phyloP scores from a whole-genome alignment of 1,140 invertebrate genomes.

The Aphelenchoides avenae region DNA sequence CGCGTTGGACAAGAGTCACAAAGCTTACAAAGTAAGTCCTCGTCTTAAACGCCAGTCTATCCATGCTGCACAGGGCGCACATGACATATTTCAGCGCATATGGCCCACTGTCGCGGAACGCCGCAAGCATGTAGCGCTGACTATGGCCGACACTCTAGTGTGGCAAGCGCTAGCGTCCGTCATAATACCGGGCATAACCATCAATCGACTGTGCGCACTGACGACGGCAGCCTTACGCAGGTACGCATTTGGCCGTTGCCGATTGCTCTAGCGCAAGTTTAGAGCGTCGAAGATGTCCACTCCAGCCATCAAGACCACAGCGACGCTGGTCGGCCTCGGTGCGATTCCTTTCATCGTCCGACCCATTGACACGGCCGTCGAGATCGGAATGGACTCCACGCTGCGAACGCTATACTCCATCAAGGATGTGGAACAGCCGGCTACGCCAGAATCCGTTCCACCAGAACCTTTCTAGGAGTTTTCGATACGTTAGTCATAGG shows the following conservation, averaged over 20 bases:
- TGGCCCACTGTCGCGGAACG: conserved; percentile 5
- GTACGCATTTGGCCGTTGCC: conserved; percentile 23
- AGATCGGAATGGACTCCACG: conserved; percentile 73
- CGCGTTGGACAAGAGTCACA: conserved; percentile 73
- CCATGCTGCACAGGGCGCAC: neutral
- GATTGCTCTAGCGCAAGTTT: conserved; percentile 9
- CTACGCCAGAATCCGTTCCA: too few relatives aligned
- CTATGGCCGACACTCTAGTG: conserved; percentile 54
- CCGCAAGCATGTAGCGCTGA: conserved; percentile 24
- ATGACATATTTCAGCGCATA: conserved; percentile 8
- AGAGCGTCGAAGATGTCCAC: conserved; percentile 60
- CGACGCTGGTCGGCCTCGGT: conserved; percentile 73
- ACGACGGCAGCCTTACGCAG: conserved; percentile 64
- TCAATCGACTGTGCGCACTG: conserved; percentile 76
- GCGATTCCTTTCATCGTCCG: conserved; percentile 86
- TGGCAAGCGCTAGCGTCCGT: conserved; percentile 92
- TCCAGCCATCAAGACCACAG: conserved; percentile 66
- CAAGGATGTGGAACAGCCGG: conserved; percentile 1
- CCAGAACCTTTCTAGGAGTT: too few relatives aligned
- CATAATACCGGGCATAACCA: conserved; percentile 81
- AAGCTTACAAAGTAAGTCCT: conserved; percentile 67
- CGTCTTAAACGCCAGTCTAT: conserved; percentile 7
- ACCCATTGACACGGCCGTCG: conserved; percentile 79
- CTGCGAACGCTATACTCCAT: conserved; percentile 17
- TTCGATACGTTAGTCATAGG: too few relatives aligned